These are phyloP conservation scores for Plebejus melissa DNA, from an alignment of 2,888 invertebrate species.

Conservation along the genomic window DNA sequence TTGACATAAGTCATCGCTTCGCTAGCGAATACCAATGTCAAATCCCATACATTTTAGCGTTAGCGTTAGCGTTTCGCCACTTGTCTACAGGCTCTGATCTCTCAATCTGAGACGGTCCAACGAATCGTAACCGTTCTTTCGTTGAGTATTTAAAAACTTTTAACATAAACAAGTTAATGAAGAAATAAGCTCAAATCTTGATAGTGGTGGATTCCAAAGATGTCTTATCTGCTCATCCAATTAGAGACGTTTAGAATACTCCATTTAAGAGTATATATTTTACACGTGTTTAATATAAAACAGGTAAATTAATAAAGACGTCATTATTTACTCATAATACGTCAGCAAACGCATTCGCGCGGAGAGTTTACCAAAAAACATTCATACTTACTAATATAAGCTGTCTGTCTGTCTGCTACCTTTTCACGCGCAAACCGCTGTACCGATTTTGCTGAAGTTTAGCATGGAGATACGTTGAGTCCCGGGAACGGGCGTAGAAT, in stretches of 20 bases:
- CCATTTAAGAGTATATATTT: background rate
- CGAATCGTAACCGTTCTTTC: background rate
- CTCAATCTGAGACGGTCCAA: background rate
- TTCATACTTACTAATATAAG: no score
- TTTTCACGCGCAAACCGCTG: no score
- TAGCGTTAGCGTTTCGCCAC: no score
- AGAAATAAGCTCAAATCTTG: constrained; percentile 6
- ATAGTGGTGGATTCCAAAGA: background rate
- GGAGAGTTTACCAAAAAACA: background rate
- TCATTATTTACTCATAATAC: background rate
- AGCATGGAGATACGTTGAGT: no score
- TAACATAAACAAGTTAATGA: background rate
- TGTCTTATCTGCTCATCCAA: background rate
- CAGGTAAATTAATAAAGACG: background rate
- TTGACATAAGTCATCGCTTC: no score
- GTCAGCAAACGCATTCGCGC: background rate
- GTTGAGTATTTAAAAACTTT: background rate
- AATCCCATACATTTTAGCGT: no score
- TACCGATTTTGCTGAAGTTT: no score
- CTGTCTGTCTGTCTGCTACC: no score
- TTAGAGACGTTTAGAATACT: background rate
- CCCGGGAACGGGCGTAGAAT: no score
- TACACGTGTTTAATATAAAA: background rate
- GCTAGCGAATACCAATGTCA: no score
- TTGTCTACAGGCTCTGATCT: background rate